Evolutionary conservation across 2,113 vertebrate genomes (phyloP), one percentile per base, ranked within the genome.

Genomic region (Chloropsis cyanopogon): DNA sequence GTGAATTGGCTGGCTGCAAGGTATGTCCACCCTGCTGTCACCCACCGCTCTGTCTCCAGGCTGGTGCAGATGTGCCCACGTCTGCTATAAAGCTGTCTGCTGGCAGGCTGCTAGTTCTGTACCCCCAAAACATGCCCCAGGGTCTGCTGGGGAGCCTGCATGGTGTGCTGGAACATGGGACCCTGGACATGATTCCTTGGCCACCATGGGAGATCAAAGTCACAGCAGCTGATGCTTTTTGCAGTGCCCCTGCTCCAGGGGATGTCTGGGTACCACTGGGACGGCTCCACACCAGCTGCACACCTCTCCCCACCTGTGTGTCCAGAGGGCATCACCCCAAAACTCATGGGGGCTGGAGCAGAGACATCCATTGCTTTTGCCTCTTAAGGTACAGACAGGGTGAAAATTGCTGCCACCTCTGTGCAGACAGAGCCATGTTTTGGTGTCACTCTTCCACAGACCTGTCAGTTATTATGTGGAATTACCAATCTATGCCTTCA

Each of bases 1-100:
- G 87, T 91, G 70, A 79, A 90, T 23, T 57, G 83, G 50, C 66
- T 77, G 83, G 70, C 70, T 85, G 63, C 75, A 85, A 92, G 73
- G 46, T 82, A 57, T n/a, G 63, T 92, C 71, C 44, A 83, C 16
- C 46, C 54, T 37, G 60, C 33, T 35, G 79, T 71, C 80, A 86
- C 60, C 1, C 56, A 42, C 21, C 0, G 0, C 33, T 61, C n/a
- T 44, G 19, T 29, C 52, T 31, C 24, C 65, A 69, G n/a, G 28
- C 39, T 86, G 46, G 19, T 41, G 31, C 65, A 60, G 56, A 66
- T 50, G 35, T 63, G 63, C 35, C 26, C 72, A 14, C 11, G 2
- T 46, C 75, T 84, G 49, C 52, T 63, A 24, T 79, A 56, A 84
- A 95, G 33, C 16, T 63, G 13, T 66, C 49, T 73, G 50, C 35